Percentiles rank a stretch among this genome's conserved stretches.
Evolutionary conservation across 2,888 invertebrate genomes (phyloP).

Genomic region (Platycheirus albimanus): DNA sequence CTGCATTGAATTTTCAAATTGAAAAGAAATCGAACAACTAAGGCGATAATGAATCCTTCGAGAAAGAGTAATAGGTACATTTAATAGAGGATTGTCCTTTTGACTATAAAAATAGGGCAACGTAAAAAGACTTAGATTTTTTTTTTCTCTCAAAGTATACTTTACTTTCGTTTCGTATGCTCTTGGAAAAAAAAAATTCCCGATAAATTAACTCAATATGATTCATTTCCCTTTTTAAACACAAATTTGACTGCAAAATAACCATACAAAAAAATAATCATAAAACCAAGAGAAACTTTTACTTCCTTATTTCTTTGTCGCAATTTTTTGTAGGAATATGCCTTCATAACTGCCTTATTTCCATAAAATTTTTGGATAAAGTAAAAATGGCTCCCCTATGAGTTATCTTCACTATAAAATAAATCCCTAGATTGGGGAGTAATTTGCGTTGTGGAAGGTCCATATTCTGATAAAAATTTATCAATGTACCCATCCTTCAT

Average conservation of each 20-base stretch:
- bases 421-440: conserved; percentile 17
- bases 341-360: conserved; percentile 11
- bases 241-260: background rate
- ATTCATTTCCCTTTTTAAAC: no score
- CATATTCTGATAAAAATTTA: conserved; percentile 30
- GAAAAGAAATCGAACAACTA: conserved; percentile 39
- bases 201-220: no score
- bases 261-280: background rate
- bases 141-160: no score
- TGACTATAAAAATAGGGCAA: background rate
- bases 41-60: conserved; percentile 27
- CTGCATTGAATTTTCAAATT: conserved; percentile 40
- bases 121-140: no score
- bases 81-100: background rate
- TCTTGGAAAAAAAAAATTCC: no score
- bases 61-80: background rate
- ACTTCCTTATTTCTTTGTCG: conserved; percentile 5
- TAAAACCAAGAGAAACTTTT: background rate
- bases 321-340: background rate
- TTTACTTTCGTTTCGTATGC: no score
- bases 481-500: conserved; percentile 35
- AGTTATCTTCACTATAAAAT: conserved; percentile 5
- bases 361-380: background rate
- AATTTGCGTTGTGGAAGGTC: conserved; percentile 12
- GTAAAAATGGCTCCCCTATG: background rate